Conservation (phyloP, 2,113 vertebrate species). For the Microcebus murinus region DNA sequence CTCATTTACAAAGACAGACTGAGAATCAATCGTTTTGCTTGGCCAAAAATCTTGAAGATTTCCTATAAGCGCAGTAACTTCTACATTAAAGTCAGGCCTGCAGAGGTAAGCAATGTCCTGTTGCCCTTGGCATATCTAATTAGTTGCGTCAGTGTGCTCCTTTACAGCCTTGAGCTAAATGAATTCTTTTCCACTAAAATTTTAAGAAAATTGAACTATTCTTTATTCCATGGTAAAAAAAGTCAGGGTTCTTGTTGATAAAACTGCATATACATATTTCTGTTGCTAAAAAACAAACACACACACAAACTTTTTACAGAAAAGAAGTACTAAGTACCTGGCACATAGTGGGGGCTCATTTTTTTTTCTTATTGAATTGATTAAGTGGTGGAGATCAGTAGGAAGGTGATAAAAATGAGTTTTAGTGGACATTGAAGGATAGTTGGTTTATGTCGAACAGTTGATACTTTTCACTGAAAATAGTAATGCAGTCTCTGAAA, state of each 20-base stretch:
- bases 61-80: constrained; percentile 99
- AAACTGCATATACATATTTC: not conserved
- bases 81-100: constrained; percentile 98
- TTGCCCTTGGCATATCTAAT: not conserved
- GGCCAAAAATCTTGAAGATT: constrained; percentile 99
- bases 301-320: not conserved
- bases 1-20: constrained; percentile 98
- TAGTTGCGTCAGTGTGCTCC: not conserved
- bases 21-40: constrained; percentile 98
- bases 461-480: constrained; percentile 41
- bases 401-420: not conserved
- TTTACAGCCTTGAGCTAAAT: not conserved
- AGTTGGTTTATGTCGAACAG: constrained; percentile 17
- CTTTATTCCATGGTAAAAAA: not conserved
- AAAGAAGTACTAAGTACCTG: not conserved
- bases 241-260: not conserved
- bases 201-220: constrained; percentile 7
- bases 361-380: not conserved
- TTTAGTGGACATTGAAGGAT: not conserved
- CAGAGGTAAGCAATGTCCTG: constrained; percentile 89
- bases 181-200: not conserved
- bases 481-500: not conserved
- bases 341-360: not conserved
- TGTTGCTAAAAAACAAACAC: not conserved
- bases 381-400: not conserved